phyloP scores from a whole-genome alignment of 2,888 invertebrate species.

The Catocala nupta region DNA sequence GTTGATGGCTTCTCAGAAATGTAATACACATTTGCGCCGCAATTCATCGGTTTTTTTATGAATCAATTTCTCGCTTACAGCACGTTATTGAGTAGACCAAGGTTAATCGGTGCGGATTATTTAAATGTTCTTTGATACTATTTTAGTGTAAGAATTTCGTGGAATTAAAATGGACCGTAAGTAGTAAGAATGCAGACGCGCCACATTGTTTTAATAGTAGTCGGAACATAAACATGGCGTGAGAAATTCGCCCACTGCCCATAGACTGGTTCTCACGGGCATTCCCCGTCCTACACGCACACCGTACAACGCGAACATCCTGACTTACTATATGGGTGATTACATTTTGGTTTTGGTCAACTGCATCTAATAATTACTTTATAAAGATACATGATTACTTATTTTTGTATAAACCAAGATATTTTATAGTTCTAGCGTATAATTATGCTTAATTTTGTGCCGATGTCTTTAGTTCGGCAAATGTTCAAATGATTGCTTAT shows the following conservation, averaged over 20 bases:
- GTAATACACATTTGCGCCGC: constrained; percentile 26
- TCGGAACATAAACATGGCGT: constrained; percentile 70
- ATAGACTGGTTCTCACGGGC: constrained; percentile 61
- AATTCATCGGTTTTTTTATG: constrained; percentile 24
- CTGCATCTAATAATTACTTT: no score
- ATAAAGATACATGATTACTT: no score
- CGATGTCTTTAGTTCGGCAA: no score
- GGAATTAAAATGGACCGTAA: constrained; percentile 28
- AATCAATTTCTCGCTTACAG: constrained; percentile 39
- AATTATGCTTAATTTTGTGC: no score
- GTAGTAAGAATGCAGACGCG: constrained; percentile 62
- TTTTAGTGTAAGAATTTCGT: constrained; percentile 30
- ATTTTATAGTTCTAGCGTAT: no score
- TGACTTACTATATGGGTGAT: not conserved
- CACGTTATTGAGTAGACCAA: constrained; percentile 33
- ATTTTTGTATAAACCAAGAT: no score
- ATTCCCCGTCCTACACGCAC: constrained; percentile 52
- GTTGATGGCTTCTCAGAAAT: constrained; percentile 49
- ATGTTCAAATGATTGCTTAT: no score
- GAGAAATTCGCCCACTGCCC: constrained; percentile 68
- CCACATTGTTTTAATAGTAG: constrained; percentile 63
- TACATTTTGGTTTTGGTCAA: no score
- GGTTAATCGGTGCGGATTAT: constrained; percentile 36
- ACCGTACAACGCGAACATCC: constrained; percentile 9
- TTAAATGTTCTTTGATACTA: constrained; percentile 31